Base-by-base conservation (phyloP, 1,140 invertebrate genomes). In the Druon quercuslanigerum region DNA sequence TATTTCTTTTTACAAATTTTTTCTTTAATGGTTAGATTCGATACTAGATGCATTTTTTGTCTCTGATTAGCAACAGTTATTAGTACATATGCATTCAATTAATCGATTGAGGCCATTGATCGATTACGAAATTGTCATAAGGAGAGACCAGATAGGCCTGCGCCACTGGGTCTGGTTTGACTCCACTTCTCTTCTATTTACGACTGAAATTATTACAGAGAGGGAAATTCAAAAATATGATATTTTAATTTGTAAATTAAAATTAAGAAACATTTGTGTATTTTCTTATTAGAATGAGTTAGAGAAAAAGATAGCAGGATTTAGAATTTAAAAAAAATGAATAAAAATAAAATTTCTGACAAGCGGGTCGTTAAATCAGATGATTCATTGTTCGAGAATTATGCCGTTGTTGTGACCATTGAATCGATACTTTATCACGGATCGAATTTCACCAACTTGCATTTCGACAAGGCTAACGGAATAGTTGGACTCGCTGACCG, bases 51-150 rank as follows among this genome's bases (percentile, higher is more conserved):
- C 25, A n/a, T 66, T 66, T 40, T 14, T 66, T 40, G 54, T 20
- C 19, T 40, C n/a, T 66, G 60, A 66, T 66, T 66, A n/a, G 25
- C 60, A 13, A 40, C 25, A 40, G 60, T 66, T 40, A 33, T 46
- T 66, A n/a, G 60, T 16, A 66, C 25, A 33, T 40, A 20, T 66
- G 33, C 60, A 66, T 66, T 40, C 60, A 66, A 66, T 66, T 66
- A 66, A 66, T 66, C 57, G 25, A 66, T 66, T 66, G 57, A 40
- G 57, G 57, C 57, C 57, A 66, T 66, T 66, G 25, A 66, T 66
- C 25, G 60, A 33, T 66, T 66, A 66, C 40, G 60, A 66, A 66
- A 46, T 66, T 12, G 9, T 40, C 14, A 66, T 14, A 57, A 57
- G 8, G 9, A 66, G 33, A 16, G 20, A 14, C 14, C 46, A 33